These are phyloP conservation scores for Lepidotrigona ventralis DNA, from an alignment of 1,140 invertebrate genomes.

Conservation along the genomic window DNA sequence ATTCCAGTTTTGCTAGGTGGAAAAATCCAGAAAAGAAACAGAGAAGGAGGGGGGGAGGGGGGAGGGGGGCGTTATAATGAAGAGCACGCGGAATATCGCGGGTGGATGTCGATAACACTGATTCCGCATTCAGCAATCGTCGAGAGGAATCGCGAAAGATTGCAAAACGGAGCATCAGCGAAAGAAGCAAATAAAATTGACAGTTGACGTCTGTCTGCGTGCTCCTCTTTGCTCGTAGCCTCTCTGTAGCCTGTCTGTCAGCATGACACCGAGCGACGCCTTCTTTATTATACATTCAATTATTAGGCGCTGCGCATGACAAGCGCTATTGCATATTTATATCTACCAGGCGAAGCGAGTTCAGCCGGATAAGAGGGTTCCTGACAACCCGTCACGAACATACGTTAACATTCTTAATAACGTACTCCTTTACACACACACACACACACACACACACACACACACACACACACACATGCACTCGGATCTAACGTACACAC, in stretches of 20 bases:
- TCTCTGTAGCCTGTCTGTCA: conserved; percentile 71
- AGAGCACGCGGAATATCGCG: background rate
- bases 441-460: background rate
- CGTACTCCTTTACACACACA: conserved; percentile 51
- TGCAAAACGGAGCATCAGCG: conserved; percentile 47
- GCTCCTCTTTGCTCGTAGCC: conserved; percentile 56
- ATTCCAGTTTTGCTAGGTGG: background rate
- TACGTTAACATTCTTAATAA: conserved; percentile 75
- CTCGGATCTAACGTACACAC: background rate
- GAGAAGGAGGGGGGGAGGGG: background rate
- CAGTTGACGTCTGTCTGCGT: conserved; percentile 73
- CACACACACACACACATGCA: background rate
- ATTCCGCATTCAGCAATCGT: conserved; percentile 32
- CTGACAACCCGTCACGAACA: conserved; percentile 74
- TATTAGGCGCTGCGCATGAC: conserved; percentile 79
- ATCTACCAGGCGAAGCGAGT: conserved; percentile 68
- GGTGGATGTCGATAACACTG: conserved; percentile 13
- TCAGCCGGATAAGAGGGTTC: conserved; percentile 66
- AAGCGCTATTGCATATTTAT: conserved; percentile 79
- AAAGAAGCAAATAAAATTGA: conserved; percentile 73
- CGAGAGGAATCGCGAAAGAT: conserved; percentile 47
- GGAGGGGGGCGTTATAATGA: background rate
- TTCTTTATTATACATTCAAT: conserved; percentile 80
- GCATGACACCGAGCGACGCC: conserved; percentile 75
- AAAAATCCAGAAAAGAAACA: too few relatives aligned